Evolutionary conservation across 2,888 invertebrate species (phyloP).

Genomic region (Harpagoxenus sublaevis): DNA sequence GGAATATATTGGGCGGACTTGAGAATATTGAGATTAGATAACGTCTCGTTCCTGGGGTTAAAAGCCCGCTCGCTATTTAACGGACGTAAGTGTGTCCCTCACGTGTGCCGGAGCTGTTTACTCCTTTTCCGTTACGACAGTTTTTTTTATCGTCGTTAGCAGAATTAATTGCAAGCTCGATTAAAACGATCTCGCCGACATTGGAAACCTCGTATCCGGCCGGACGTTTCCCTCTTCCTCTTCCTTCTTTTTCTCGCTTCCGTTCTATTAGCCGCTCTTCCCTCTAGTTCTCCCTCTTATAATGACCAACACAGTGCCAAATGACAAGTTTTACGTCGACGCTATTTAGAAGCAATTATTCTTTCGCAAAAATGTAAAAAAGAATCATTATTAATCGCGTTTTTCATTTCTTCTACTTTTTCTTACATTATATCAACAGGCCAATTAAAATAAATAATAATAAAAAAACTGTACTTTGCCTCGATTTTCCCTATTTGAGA

Average conservation of each 20-base stretch:
- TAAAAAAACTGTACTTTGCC: background rate
- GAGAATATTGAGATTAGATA: background rate
- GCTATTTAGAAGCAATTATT: constrained; percentile 1
- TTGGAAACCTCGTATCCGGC: constrained; percentile 77
- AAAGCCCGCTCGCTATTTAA: constrained; percentile 30
- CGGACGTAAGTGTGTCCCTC: constrained; percentile 7
- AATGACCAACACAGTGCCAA: constrained; percentile 66
- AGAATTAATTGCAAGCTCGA: constrained; percentile 73
- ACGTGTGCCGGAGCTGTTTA: constrained; percentile 16
- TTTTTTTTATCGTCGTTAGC: constrained; percentile 69
- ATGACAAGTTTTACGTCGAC: constrained; percentile 21
- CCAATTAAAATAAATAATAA: background rate
- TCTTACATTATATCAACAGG: background rate
- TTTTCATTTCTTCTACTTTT: background rate
- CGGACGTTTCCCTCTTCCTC: constrained; percentile 48
- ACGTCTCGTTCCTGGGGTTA: background rate
- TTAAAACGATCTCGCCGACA: constrained; percentile 76
- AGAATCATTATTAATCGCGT: background rate
- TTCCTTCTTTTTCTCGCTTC: constrained; percentile 39
- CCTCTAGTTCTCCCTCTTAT: constrained; percentile 43
- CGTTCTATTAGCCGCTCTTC: constrained; percentile 52
- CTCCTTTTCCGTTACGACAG: constrained; percentile 44
- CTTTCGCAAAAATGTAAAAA: background rate
- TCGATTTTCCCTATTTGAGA: background rate
- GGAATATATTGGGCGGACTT: background rate